Evolutionary conservation across 1,140 invertebrate species (phyloP), one percentile per base, ranked within the genome.

Genomic region (Asobara japonica): DNA sequence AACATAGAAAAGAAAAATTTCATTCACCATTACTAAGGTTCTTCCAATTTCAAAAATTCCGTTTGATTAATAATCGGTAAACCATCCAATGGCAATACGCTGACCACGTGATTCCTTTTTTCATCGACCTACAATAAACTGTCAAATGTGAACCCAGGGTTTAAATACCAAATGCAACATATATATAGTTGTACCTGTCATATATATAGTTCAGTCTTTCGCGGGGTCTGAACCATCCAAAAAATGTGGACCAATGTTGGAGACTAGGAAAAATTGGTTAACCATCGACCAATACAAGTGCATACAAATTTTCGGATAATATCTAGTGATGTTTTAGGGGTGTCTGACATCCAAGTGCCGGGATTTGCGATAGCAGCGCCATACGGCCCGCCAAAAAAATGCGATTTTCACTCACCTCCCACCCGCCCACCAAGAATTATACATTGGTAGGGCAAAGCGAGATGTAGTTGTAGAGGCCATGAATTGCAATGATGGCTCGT

Each of bases 301-400:
- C 2, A 64, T 64, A 29, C 61, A 64, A n/a, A n/a, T n/a, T n/a
- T n/a, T n/a, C n/a, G n/a, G n/a, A n/a, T 65, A 13, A 29, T 31
- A 30, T 31, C 62, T 13, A 36, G 31, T 36, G 31, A 36, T 6
- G 31, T 36, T 36, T 36, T 36, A 18, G 61, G 30, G 45, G 45
- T 51, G 45, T 51, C n/a, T 51, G 8, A 65, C 66, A 13, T 30
- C 31, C 30, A 29, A 61, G 73, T 73, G 64, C 29, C 71, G 76
- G n/a, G 20, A 45, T 65, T 38, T 2, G 73, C 83, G 84, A 86
- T 77, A 65, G 71, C 74, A 85, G 84, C 84, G 85, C 85, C 83
- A 68, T 78, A 73, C 74, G 79, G 75, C 82, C 81, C 83, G 83
- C 83, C 81, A 86, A 86, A 86, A 78, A 83, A 83, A 82, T 80